A percentile compares a stretch with the other conserved stretches of the same genome.
phyloP scores from a whole-genome alignment of 2,888 invertebrate genomes.

The Andricus curvator region DNA sequence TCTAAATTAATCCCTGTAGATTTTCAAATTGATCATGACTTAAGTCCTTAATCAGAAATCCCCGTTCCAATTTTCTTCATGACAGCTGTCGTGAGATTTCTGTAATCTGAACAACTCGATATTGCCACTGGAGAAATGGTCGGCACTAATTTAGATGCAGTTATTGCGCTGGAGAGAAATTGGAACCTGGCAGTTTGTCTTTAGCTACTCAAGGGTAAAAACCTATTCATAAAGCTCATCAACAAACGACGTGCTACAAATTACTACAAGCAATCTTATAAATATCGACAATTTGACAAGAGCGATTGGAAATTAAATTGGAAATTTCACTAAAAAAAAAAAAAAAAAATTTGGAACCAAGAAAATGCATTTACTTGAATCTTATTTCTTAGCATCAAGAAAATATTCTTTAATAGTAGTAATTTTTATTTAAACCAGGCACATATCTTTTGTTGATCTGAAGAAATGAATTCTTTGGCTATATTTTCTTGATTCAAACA shows the following conservation, averaged over 20 bases:
- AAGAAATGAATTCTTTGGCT: too few relatives aligned
- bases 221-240: conserved; percentile 1
- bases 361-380: too few relatives aligned
- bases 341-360: too few relatives aligned
- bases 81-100: conserved; percentile 5
- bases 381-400: too few relatives aligned
- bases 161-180: neutral
- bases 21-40: neutral
- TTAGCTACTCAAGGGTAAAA: neutral
- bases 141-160: neutral
- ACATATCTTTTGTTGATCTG: too few relatives aligned
- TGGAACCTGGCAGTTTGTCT: neutral
- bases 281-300: neutral
- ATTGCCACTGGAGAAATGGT: conserved; percentile 13
- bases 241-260: neutral
- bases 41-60: neutral
- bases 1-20: neutral
- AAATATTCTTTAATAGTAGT: too few relatives aligned
- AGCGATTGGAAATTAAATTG: neutral
- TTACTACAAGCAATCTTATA: neutral
- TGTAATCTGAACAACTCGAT: conserved; percentile 4
- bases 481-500: too few relatives aligned
- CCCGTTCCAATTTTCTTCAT: neutral
- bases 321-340: too few relatives aligned
- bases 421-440: too few relatives aligned